A percentile compares a stretch with the other conserved stretches of the same genome.
Conservation (phyloP, 2,888 invertebrate species). For the Nowickia ferox region DNA sequence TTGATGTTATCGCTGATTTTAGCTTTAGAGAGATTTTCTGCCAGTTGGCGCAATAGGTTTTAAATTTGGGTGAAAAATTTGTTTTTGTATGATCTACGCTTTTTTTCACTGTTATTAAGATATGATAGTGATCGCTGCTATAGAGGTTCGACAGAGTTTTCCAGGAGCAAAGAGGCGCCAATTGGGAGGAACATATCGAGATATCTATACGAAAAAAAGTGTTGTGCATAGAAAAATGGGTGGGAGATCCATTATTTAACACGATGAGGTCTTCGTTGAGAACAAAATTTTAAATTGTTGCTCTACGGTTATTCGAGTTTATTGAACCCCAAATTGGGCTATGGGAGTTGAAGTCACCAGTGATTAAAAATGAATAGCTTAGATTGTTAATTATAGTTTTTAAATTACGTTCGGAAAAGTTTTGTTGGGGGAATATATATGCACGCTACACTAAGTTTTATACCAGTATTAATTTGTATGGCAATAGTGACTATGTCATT, state of each 20-base stretch:
- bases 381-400: not conserved
- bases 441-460: too few species aligned
- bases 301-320: too few species aligned
- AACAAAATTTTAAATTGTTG: too few species aligned
- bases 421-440: slow-evolving; percentile 17
- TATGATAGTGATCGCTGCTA: slow-evolving; percentile 11
- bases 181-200: too few species aligned
- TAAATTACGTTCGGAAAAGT: not conserved
- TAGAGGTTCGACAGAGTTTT: not conserved
- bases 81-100: not conserved
- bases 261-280: too few species aligned
- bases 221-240: too few species aligned
- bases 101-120: slow-evolving; percentile 13
- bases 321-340: too few species aligned
- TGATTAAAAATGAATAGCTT: not conserved
- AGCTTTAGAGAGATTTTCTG: not conserved
- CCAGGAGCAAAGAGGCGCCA: too few species aligned
- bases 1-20: not conserved
- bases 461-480: slow-evolving; percentile 1
- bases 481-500: slow-evolving; percentile 8
- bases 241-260: too few species aligned
- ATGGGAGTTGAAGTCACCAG: not conserved
- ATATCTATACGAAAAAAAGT: too few species aligned
- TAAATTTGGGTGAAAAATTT: slow-evolving; percentile 5
- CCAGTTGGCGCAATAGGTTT: slow-evolving; percentile 20